phyloP scores from a whole-genome alignment of 2,888 invertebrate species.

The Synanthedon andrenaeformis region DNA sequence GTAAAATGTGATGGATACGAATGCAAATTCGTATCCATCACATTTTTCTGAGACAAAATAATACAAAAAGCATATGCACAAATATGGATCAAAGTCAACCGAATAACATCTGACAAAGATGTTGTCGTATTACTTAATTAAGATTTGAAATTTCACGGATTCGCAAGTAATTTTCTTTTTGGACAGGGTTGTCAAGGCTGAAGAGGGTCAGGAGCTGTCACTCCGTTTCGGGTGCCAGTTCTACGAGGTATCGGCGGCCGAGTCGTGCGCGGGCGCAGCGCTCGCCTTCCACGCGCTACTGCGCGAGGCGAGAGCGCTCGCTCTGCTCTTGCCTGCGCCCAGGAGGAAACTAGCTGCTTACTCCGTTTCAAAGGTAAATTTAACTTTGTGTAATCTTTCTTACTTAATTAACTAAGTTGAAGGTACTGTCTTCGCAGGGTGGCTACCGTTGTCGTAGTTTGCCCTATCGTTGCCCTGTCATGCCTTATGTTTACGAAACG shows the following conservation, averaged over 20 bases:
- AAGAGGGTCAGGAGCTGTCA: conserved; percentile 84
- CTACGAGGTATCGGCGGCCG: conserved; percentile 87
- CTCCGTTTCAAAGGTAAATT: conserved; percentile 77
- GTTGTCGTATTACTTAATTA: not conserved
- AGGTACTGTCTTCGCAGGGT: too few relatives aligned
- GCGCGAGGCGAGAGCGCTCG: conserved; percentile 82
- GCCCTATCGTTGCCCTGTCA: too few relatives aligned
- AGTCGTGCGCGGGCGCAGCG: conserved; percentile 84
- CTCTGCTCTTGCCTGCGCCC: conserved; percentile 75
- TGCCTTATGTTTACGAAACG: too few relatives aligned
- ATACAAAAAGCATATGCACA: too few relatives aligned
- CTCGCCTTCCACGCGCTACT: conserved; percentile 82
- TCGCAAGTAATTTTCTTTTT: conserved; percentile 9
- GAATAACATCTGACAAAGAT: too few relatives aligned
- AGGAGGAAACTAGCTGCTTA: conserved; percentile 81
- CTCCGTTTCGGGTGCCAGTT: conserved; percentile 84
- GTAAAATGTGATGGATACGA: too few relatives aligned
- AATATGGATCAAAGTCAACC: too few relatives aligned
- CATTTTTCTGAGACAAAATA: too few relatives aligned
- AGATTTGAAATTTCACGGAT: not conserved
- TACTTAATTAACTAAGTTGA: too few relatives aligned
- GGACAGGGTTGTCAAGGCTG: conserved; percentile 79
- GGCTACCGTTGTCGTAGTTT: too few relatives aligned
- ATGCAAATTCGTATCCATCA: too few relatives aligned
- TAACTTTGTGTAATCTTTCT: not conserved